These are phyloP conservation scores for Clanis bilineata DNA, from an alignment of 2,888 invertebrate species.

Conservation along the genomic window DNA sequence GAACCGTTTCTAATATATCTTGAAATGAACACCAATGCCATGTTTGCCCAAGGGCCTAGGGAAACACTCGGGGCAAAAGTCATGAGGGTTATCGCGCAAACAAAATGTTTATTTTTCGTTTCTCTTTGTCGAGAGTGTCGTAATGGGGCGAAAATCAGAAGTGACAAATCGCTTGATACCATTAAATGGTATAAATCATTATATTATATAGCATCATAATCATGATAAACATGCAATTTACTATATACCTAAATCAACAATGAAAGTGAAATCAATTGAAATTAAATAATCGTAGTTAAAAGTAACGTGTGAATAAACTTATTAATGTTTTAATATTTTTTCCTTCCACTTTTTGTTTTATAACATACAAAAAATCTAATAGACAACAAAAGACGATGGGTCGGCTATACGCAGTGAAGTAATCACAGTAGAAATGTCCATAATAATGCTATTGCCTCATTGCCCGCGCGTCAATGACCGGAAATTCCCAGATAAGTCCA, in stretches of 20 bases:
- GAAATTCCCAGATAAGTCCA: slow-evolving; percentile 66
- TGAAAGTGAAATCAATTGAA: no score
- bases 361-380: not conserved
- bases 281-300: no score
- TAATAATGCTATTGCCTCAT: slow-evolving; percentile 48
- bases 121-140: not conserved
- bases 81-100: not conserved
- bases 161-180: not conserved
- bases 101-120: not conserved
- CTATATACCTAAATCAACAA: no score
- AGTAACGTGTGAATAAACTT: no score
- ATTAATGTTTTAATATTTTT: no score
- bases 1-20: not conserved
- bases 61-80: not conserved
- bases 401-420: slow-evolving; percentile 13
- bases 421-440: slow-evolving; percentile 34
- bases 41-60: not conserved
- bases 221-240: no score
- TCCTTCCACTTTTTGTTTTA: no score
- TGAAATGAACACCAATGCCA: not conserved
- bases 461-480: slow-evolving; percentile 62
- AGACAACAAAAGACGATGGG: not conserved
- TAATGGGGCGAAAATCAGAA: not conserved
- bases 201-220: no score
- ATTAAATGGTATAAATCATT: not conserved